Percentiles rank a stretch among this genome's conserved stretches.
Evolutionary conservation across 1,140 invertebrate species (phyloP).

Genomic region (Lordiphosa clarofinis): DNA sequence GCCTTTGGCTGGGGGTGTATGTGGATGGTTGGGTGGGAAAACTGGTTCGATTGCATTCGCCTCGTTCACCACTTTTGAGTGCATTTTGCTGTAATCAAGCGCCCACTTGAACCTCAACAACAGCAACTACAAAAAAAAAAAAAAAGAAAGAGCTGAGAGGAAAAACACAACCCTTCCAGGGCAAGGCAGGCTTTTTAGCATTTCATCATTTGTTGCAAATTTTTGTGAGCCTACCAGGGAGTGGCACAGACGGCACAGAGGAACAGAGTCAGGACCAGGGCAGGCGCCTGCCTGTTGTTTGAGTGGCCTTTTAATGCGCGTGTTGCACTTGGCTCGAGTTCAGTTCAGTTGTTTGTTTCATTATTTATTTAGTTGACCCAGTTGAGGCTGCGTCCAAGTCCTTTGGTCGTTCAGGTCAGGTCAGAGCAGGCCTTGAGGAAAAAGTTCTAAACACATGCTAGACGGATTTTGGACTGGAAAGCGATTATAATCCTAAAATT

Average conservation of each 20-base stretch:
- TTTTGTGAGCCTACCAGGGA: slow-evolving; percentile 27
- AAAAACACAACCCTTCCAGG: too few species aligned
- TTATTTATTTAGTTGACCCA: slow-evolving; percentile 71
- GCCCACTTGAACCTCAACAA: slow-evolving; percentile 45
- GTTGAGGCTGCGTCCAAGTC: slow-evolving; percentile 47
- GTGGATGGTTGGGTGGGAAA: too few species aligned
- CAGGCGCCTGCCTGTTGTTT: slow-evolving; percentile 6
- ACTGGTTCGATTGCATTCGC: slow-evolving; percentile 48
- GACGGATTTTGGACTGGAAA: too few species aligned
- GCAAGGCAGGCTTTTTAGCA: slow-evolving; percentile 62
- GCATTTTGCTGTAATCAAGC: slow-evolving; percentile 73
- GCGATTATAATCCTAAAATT: too few species aligned
- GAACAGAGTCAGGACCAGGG: not conserved
- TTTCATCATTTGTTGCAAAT: slow-evolving; percentile 70
- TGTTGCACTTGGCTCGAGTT: slow-evolving; percentile 53
- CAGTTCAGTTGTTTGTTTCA: slow-evolving; percentile 47
- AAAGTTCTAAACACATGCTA: too few species aligned
- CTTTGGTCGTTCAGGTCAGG: slow-evolving; percentile 23
- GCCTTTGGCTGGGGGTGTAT: slow-evolving; percentile 28
- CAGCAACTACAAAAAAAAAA: too few species aligned
- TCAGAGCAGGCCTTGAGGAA: not conserved
- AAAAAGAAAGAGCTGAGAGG: too few species aligned
- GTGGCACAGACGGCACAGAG: not conserved
- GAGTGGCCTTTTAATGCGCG: slow-evolving; percentile 67
- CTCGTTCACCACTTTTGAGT: slow-evolving; percentile 63